Conservation (phyloP, 1,140 invertebrate genomes). For the Liolophura sinensis region DNA sequence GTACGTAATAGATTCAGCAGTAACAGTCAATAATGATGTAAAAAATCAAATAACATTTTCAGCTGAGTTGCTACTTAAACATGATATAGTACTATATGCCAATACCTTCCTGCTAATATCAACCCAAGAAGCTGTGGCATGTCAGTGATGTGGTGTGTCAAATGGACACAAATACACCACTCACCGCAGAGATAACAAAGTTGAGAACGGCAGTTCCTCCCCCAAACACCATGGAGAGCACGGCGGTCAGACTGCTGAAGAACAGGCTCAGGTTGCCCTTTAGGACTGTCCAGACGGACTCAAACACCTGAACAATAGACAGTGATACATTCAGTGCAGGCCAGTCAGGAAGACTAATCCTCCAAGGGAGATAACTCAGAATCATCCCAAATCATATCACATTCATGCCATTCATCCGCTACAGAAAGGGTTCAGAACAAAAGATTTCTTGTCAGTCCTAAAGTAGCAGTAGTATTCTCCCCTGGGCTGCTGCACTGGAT, state of each 20-base stretch:
- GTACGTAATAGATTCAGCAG: too few species aligned
- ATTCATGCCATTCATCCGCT: too few species aligned
- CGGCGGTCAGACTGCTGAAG: conserved; percentile 81
- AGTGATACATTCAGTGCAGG: background rate
- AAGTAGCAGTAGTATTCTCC: too few species aligned
- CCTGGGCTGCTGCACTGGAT: too few species aligned
- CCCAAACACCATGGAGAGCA: conserved; percentile 84
- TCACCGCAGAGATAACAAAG: conserved; percentile 87
- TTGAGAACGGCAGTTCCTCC: conserved; percentile 93
- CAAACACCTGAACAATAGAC: conserved; percentile 63
- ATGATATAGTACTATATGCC: background rate
- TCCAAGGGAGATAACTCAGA: too few species aligned
- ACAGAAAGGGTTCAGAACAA: too few species aligned
- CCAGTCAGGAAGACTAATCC: too few species aligned
- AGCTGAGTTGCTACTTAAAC: too few species aligned
- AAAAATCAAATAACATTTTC: too few species aligned
- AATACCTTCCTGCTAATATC: background rate
- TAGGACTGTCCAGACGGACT: conserved; percentile 90
- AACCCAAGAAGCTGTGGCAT: background rate
- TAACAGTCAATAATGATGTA: too few species aligned
- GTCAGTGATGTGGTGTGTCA: background rate
- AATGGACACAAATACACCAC: conserved; percentile 33
- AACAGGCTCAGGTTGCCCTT: conserved; percentile 92
- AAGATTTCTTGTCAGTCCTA: too few species aligned
- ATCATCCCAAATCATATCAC: too few species aligned